Percentiles rank a stretch among this genome's conserved stretches.
Evolutionary conservation across 2,113 vertebrate genomes (phyloP).

Genomic region (Perca flavescens): DNA sequence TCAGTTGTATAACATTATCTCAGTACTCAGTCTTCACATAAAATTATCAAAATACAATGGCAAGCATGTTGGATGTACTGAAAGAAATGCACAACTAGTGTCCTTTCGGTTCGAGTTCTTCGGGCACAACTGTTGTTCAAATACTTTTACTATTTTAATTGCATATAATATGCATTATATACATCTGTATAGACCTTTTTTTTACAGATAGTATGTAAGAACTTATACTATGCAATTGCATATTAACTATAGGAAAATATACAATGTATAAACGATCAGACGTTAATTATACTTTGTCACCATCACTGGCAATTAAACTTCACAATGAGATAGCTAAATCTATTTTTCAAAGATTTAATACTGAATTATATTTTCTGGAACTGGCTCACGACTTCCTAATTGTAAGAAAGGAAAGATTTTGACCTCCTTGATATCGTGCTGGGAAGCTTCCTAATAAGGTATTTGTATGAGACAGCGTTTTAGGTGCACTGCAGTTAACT

Average conservation of each 20-base stretch:
- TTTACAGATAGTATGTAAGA: not conserved
- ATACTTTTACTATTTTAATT: not conserved
- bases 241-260: not conserved
- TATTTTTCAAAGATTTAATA: not conserved
- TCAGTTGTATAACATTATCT: not conserved
- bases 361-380: not conserved
- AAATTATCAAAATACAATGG: not conserved
- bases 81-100: not conserved
- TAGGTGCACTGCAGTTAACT: conserved; percentile 15
- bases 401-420: conserved; percentile 12
- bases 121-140: not conserved
- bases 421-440: not conserved
- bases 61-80: not conserved
- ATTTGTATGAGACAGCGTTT: conserved; percentile 31
- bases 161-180: not conserved
- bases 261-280: not conserved
- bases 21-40: not conserved
- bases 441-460: conserved; percentile 62
- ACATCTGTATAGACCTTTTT: not conserved
- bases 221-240: not conserved
- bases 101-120: not conserved
- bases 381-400: not conserved
- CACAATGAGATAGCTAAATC: not conserved
- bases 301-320: not conserved
- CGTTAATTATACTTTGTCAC: not conserved